Base-by-base conservation (phyloP, 2,888 invertebrate species). In the Cacoxenus indagator region DNA sequence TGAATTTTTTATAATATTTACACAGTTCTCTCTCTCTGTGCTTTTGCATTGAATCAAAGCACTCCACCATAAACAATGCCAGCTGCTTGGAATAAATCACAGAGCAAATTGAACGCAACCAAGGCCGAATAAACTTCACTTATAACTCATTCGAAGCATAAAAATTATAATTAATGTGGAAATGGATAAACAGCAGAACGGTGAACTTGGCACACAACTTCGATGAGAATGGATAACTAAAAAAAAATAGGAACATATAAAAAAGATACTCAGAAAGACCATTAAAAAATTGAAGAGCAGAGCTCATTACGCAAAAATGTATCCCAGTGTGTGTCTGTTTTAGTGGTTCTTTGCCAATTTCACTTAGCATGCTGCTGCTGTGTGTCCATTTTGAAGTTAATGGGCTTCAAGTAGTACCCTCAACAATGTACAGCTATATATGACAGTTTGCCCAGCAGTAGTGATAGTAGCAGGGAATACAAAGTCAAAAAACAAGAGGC, bases 81-180 rank as follows among this genome's bases (percentile, higher is more conserved):
- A 62, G 43, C 43, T 62, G 61, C 61, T 19, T 62, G 9, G n/a
- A 24, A 62, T 62, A 62, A 62, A 62, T 62, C 61, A 62, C 1
- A 14, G 24, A 22, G n/a, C 24, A 19, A 45, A 62, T 57, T 62
- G 29, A 24, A 43, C 24, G 24, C 19, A 62, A 62, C 61, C 61
- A 62, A 62, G 61, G 61, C 61, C 61, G 24, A 37, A 62, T 62
- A 62, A 62, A 62, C 45, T 62, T 62, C 61, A 62, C 43, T 62
- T 62, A 62, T 62, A 62, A 62, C 45, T 45, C 61, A 62, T 45
- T 24, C 24, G 45, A 62, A 11, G 61, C 83, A 83, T 81, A 76
- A 74, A 75, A 83, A 83, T 79, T 81, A 76, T 83, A 81, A 81
- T 81, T 81, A 81, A 81, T 83, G 83, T 81, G 83, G 81, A 51